phyloP scores from a whole-genome alignment of 1,140 invertebrate genomes.

The Listronotus bonariensis region DNA sequence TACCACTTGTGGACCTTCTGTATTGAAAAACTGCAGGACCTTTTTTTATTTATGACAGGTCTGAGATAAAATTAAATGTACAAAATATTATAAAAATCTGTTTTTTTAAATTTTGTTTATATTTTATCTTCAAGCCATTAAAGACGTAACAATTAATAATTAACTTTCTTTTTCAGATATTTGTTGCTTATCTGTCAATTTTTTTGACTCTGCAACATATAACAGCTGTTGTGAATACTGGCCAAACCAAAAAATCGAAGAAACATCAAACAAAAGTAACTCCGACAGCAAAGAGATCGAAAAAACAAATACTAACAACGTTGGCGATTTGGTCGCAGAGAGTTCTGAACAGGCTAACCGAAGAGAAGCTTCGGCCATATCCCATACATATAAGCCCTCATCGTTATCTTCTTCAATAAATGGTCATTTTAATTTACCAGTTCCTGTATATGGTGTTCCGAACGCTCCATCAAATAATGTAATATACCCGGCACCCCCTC shows the following conservation, averaged over 20 bases:
- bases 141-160: too few relatives aligned
- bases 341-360: constrained; percentile 56
- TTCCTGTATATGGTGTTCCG: constrained; percentile 62
- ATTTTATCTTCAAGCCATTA: too few relatives aligned
- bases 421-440: constrained; percentile 57
- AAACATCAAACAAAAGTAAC: constrained; percentile 25
- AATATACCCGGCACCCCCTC: constrained; percentile 58
- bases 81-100: too few relatives aligned
- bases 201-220: constrained; percentile 44
- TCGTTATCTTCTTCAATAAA: constrained; percentile 52
- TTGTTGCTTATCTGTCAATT: constrained; percentile 44
- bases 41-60: too few relatives aligned
- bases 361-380: constrained; percentile 56
- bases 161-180: constrained; percentile 45
- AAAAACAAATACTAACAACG: neutral
- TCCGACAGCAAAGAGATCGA: constrained; percentile 28
- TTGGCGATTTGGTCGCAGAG: constrained; percentile 21
- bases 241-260: constrained; percentile 37
- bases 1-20: too few relatives aligned
- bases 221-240: constrained; percentile 52
- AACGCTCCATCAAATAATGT: constrained; percentile 55
- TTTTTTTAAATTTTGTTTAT: too few relatives aligned
- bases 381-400: constrained; percentile 61
- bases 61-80: too few relatives aligned
- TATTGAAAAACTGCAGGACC: too few relatives aligned